Percentiles rank a stretch among this genome's conserved stretches.
Conservation (phyloP, 2,888 invertebrate genomes). For the Agrilus biguttatus region DNA sequence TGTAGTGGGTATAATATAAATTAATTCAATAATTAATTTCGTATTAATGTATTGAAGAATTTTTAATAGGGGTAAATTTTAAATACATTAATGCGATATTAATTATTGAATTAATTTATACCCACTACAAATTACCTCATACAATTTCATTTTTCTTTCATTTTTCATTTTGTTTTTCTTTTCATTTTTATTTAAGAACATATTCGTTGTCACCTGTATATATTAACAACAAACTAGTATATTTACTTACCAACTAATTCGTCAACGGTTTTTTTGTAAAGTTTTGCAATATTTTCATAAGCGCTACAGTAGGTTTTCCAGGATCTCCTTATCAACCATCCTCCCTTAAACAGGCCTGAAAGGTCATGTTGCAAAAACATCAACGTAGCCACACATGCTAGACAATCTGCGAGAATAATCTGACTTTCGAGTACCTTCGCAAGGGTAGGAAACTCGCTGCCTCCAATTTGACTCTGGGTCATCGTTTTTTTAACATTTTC, state of each 20-base stretch:
- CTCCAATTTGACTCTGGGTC: constrained; percentile 33
- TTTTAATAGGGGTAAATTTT: no score
- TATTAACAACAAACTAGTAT: no score
- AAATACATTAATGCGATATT: no score
- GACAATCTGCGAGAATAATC: constrained; percentile 50
- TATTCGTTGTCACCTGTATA: no score
- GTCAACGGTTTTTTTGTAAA: constrained; percentile 38
- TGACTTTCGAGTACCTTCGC: constrained; percentile 44
- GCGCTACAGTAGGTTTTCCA: constrained; percentile 55
- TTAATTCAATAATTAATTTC: no score
- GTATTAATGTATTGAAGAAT: no score
- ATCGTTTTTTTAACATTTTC: constrained; percentile 37
- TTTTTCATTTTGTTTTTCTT: no score
- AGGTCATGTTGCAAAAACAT: constrained; percentile 51
- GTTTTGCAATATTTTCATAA: constrained; percentile 39
- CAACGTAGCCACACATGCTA: constrained; percentile 48
- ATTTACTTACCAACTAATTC: constrained; percentile 14
- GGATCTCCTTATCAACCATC: constrained; percentile 52
- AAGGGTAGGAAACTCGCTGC: constrained; percentile 15
- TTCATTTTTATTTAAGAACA: no score
- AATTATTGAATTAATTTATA: no score
- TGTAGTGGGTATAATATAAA: no score
- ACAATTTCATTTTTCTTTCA: no score
- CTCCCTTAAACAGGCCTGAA: constrained; percentile 45
- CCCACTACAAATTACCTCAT: no score